Evolutionary conservation across 2,113 vertebrate genomes (phyloP).

Genomic region (Pteruthius melanotis): DNA sequence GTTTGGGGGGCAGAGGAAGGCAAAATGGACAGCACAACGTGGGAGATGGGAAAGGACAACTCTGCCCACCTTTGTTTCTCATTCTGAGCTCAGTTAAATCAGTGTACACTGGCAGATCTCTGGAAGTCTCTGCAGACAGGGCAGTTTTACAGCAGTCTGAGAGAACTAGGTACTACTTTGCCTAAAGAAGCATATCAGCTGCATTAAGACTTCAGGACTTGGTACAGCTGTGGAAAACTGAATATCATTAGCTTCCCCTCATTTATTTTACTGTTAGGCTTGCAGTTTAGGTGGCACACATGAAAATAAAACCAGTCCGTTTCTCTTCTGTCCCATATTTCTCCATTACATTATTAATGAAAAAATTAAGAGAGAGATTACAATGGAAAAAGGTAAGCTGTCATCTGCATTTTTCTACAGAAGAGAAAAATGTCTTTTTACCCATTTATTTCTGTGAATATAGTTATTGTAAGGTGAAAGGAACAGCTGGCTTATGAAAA

Average conservation of each 20-base stretch:
- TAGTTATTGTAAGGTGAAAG: not conserved
- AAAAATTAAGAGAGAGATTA: not conserved
- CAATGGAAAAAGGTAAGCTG: not conserved
- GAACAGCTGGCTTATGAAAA: not conserved
- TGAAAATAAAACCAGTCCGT: not conserved
- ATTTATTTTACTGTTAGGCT: slow-evolving; percentile 41
- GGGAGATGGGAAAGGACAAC: not conserved
- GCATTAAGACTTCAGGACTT: not conserved
- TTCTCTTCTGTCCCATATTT: not conserved
- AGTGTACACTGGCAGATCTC: not conserved
- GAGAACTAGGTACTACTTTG: not conserved
- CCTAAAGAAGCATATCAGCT: not conserved
- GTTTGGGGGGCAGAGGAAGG: fast-evolving
- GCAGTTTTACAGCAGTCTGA: not conserved
- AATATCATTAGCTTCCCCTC: slow-evolving; percentile 13
- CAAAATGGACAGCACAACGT: not conserved
- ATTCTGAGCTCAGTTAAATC: not conserved
- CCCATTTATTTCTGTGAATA: not conserved
- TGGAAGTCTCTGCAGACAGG: not conserved
- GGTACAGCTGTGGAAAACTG: not conserved
- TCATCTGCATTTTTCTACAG: not conserved
- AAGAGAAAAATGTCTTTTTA: not conserved
- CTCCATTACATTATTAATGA: not conserved
- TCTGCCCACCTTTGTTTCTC: not conserved
- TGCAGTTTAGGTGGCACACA: not conserved